Base-by-base conservation (phyloP, 1,140 invertebrate species). In the Hypsibius dujardini region DNA sequence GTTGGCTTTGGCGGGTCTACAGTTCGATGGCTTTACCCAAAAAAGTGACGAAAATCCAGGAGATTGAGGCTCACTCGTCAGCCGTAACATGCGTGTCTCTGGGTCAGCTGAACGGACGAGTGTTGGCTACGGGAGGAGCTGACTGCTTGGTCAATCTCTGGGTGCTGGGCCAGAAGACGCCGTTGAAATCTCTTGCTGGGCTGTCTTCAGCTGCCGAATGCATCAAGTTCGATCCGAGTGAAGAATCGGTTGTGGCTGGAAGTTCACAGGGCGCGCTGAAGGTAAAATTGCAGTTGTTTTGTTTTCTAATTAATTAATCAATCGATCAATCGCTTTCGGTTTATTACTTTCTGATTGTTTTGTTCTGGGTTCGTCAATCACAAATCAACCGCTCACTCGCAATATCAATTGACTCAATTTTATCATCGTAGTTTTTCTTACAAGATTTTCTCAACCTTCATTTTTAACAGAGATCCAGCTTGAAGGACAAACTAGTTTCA, bases 91-190 rank as follows among this genome's bases (percentile, higher is more conserved):
- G 50, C n/a, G 50, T 56, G 50, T 7, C 50, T n/a, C n/a, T 56
- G 50, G 50, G 50, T 56, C 50, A 56, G 50, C 50, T 56, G 7
- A 56, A 56, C 50, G 50, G 50, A 56, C 7, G 89, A 75, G 92
- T 97, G 69, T 84, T 97, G 78, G 94, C 92, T 67, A 96, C 93
- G 74, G 94, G 93, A 70, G 93, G 94, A 74, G 91, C 94, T 79
- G 95, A 97, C 81, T 90, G 92, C 79, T 95, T 95, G 82, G 92
- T 97, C 62, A 98, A 98, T 78, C 79, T 97, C 73, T 98, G 93
- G 93, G 92, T 92, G 1, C 88, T 96, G 73, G 93, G 92, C 42
- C 50, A 56, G 50, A 56, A 56, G n/a, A 56, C 50, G n/a, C 2
- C 45, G 70, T 62, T 71, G 70, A 62, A 47, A 60, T 71, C 46